Conservation (phyloP, 2,888 invertebrate genomes). For the Plebejus anna region DNA sequence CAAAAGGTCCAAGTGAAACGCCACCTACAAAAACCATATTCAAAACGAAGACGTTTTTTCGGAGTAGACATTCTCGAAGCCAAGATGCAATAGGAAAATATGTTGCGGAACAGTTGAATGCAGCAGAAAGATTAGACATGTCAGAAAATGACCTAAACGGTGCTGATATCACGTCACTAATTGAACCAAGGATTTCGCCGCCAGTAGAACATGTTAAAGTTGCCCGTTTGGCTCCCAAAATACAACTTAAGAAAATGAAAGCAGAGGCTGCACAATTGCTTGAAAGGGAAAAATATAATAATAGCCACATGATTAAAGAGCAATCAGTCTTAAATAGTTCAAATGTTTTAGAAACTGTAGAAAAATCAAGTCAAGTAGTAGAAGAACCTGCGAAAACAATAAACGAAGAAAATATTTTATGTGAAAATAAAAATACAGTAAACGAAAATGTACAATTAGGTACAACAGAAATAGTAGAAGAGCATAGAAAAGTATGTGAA, state of each 20-base stretch:
- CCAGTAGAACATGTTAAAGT: constrained; percentile 78
- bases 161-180: constrained; percentile 59
- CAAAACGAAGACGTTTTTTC: constrained; percentile 78
- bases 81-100: constrained; percentile 77
- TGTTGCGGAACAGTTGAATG: constrained; percentile 73
- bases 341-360: constrained; percentile 40
- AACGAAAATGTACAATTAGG: neutral
- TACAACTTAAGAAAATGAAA: constrained; percentile 75
- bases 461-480: neutral
- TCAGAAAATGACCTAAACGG: constrained; percentile 66
- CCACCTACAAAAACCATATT: constrained; percentile 70
- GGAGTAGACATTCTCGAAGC: constrained; percentile 75
- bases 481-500: neutral
- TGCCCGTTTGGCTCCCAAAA: constrained; percentile 75
- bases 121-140: constrained; percentile 67
- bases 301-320: constrained; percentile 42
- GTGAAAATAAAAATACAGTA: constrained; percentile 7
- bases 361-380: constrained; percentile 30
- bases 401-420: constrained; percentile 27
- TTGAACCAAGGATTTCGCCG: constrained; percentile 64
- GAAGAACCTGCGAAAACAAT: constrained; percentile 31
- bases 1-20: constrained; percentile 43
- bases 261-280: constrained; percentile 65
- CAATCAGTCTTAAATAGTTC: constrained; percentile 37
- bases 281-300: constrained; percentile 48